Percentiles rank a stretch among this genome's conserved stretches.
Conservation (phyloP, 2,113 vertebrate genomes). For the Numenius arquata region DNA sequence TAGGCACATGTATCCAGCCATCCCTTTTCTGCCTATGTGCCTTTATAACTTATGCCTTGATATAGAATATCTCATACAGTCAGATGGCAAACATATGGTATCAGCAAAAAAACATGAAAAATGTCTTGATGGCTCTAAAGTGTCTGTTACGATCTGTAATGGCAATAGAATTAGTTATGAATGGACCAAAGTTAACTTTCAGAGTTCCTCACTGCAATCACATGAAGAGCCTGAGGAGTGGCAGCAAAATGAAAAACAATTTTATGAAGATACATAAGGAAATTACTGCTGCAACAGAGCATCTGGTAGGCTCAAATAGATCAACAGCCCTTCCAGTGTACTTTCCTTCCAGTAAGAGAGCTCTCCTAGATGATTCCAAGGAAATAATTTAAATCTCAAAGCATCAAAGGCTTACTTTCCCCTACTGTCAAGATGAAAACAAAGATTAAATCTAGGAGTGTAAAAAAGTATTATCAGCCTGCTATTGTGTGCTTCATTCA, state of each 20-base stretch:
- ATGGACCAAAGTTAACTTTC: not conserved
- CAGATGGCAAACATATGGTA: not conserved
- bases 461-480: not conserved
- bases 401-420: conserved; percentile 26
- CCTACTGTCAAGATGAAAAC: conserved; percentile 12
- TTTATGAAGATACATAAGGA: not conserved
- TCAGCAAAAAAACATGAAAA: not conserved
- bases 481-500: conserved; percentile 2
- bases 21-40: not conserved
- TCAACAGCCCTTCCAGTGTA: not conserved
- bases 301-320: not conserved
- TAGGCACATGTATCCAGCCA: not conserved
- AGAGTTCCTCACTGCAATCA: not conserved
- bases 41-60: not conserved
- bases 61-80: not conserved
- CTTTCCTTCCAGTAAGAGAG: conserved; percentile 22
- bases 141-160: not conserved
- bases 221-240: not conserved
- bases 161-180: not conserved
- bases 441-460: conserved; percentile 41
- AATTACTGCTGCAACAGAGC: not conserved
- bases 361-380: not conserved
- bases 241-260: not conserved
- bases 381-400: conserved; percentile 59
- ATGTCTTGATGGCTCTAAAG: not conserved